These are phyloP conservation scores for Anthopleura xanthogrammica DNA, from an alignment of 92 coral and sea anemone species.

Conservation along the genomic window DNA sequence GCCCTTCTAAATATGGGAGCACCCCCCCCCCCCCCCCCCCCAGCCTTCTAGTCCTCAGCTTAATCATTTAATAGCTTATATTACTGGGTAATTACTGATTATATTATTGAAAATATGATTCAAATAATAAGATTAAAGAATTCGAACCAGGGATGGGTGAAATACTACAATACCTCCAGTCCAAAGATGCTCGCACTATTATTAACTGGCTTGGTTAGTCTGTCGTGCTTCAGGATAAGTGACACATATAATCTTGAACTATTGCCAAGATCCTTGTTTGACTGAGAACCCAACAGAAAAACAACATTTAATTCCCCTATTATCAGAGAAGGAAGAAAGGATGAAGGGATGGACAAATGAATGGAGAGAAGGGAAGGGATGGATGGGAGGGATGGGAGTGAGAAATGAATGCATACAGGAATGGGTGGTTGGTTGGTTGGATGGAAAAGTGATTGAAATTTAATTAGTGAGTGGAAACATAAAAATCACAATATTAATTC, in stretches of 20 bases:
- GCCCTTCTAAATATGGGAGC: too few relatives aligned
- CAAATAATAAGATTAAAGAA: background rate
- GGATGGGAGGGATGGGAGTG: background rate
- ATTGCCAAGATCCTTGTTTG: slow-evolving; percentile 52
- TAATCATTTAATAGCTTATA: too few relatives aligned
- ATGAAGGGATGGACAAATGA: background rate
- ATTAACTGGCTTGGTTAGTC: slow-evolving; percentile 28
- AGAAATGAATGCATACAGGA: background rate
- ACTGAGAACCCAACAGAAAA: slow-evolving; percentile 23
- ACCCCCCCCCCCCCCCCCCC: too few relatives aligned
- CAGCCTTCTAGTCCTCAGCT: too few relatives aligned
- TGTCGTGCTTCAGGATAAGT: slow-evolving; percentile 69
- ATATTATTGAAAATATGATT: background rate
- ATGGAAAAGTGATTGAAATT: background rate
- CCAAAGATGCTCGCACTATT: slow-evolving; percentile 55
- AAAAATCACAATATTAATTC: too few relatives aligned
- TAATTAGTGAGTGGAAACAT: too few relatives aligned
- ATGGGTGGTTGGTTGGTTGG: background rate
- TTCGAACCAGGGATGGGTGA: background rate
- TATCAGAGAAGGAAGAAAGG: background rate
- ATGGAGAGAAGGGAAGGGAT: background rate
- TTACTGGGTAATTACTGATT: background rate
- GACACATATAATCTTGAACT: slow-evolving; percentile 74
- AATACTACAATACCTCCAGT: slow-evolving; percentile 60
- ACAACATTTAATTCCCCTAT: background rate